A percentile compares a stretch with the other conserved stretches of the same genome.
phyloP scores from a whole-genome alignment of 2,888 invertebrate genomes.

The Eudemis profundana region DNA sequence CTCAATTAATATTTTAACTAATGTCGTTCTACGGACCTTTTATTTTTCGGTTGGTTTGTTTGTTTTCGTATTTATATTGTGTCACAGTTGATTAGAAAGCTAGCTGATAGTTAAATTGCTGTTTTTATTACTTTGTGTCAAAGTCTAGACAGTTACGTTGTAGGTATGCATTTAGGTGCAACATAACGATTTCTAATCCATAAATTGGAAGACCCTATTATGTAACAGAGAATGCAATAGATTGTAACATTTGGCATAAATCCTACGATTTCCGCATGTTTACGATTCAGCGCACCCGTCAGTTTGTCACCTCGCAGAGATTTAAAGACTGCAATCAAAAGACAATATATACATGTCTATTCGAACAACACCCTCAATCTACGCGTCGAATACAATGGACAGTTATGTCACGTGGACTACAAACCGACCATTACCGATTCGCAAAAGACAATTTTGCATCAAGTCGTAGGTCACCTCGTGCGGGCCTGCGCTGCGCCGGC shows the following conservation, averaged over 20 bases:
- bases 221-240: slow-evolving; percentile 13
- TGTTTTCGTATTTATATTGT: slow-evolving; percentile 35
- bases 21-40: slow-evolving; percentile 11
- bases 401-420: slow-evolving; percentile 53
- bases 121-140: slow-evolving; percentile 10
- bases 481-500: slow-evolving; percentile 17
- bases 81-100: slow-evolving; percentile 35
- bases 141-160: slow-evolving; percentile 32
- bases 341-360: background rate
- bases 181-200: slow-evolving; percentile 9
- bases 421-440: slow-evolving; percentile 67
- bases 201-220: slow-evolving; percentile 1
- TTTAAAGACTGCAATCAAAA: slow-evolving; percentile 16
- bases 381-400: slow-evolving; percentile 42
- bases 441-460: slow-evolving; percentile 66
- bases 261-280: background rate
- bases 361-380: slow-evolving; percentile 31
- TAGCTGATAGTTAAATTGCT: slow-evolving; percentile 10
- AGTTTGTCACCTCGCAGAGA: background rate
- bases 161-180: slow-evolving; percentile 12
- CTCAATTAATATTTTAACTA: slow-evolving; percentile 36
- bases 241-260: background rate
- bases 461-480: slow-evolving; percentile 41
- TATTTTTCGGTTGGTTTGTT: slow-evolving; percentile 24
- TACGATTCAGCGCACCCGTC: background rate